Percentiles rank a stretch among this genome's conserved stretches.
Evolutionary conservation across 2,113 vertebrate genomes (phyloP).

Genomic region (Malurus melanocephalus): DNA sequence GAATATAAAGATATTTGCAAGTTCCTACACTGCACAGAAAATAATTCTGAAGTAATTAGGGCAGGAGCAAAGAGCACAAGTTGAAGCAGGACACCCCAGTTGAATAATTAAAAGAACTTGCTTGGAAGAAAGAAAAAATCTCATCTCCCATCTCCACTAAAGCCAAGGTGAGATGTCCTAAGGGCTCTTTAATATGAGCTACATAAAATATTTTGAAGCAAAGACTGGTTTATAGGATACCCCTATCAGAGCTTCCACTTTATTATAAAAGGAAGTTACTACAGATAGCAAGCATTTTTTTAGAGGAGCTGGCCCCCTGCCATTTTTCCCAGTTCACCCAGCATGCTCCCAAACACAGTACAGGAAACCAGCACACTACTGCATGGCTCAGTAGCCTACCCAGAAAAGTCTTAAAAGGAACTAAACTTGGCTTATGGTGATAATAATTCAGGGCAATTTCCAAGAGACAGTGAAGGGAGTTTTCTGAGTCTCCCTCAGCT

Average conservation of each 20-base stretch:
- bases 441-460: background rate
- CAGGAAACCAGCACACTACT: background rate
- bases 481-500: background rate
- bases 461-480: background rate
- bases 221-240: background rate
- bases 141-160: background rate
- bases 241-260: background rate
- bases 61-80: background rate
- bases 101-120: background rate
- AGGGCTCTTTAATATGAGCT: background rate
- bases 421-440: background rate
- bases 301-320: background rate
- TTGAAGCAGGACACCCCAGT: background rate
- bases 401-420: background rate
- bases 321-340: background rate
- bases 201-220: background rate
- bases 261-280: background rate
- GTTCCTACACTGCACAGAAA: background rate
- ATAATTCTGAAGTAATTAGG: conserved; percentile 17
- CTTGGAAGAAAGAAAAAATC: background rate
- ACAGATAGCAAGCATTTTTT: background rate
- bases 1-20: conserved; percentile 18
- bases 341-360: background rate
- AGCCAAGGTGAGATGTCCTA: background rate
- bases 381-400: background rate